Evolutionary conservation across 2,113 vertebrate genomes (phyloP).

Genomic region (Carassius carassius): DNA sequence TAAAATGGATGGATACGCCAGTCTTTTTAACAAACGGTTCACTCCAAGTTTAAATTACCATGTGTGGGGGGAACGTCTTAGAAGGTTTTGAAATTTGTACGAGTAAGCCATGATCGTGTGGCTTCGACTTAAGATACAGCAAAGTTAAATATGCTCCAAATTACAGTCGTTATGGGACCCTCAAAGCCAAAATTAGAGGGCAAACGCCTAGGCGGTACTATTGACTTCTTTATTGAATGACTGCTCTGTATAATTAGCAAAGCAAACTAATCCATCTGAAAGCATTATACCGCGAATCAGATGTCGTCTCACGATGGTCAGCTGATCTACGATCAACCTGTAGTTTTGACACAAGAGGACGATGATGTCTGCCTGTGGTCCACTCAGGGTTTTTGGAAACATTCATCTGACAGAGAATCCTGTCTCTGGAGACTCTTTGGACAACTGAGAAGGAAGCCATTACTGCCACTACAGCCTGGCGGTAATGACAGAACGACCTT

Average conservation of each 20-base stretch:
- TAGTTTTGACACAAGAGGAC: slow-evolving; percentile 14
- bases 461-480: background rate
- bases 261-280: slow-evolving; percentile 54
- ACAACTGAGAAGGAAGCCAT: slow-evolving; percentile 29
- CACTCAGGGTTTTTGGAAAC: background rate
- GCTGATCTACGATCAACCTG: slow-evolving; percentile 7
- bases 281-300: background rate
- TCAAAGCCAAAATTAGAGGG: slow-evolving; percentile 46
- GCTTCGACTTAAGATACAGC: slow-evolving; percentile 38
- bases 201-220: slow-evolving; percentile 31
- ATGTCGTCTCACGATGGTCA: background rate
- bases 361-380: slow-evolving; percentile 6
- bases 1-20: slow-evolving; percentile 36
- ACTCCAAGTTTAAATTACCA: slow-evolving; percentile 40
- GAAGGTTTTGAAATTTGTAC: slow-evolving; percentile 30
- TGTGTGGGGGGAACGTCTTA: slow-evolving; percentile 12
- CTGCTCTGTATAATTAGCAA: slow-evolving; percentile 56
- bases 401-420: background rate
- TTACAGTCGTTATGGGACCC: slow-evolving; percentile 37
- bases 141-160: slow-evolving; percentile 44
- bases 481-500: slow-evolving; percentile 27
- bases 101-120: slow-evolving; percentile 34
- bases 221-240: slow-evolving; percentile 56
- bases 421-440: slow-evolving; percentile 2
- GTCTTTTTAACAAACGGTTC: slow-evolving; percentile 38